Evolutionary conservation across 1,140 invertebrate species (phyloP).

Genomic region (Vanessa tameamea): DNA sequence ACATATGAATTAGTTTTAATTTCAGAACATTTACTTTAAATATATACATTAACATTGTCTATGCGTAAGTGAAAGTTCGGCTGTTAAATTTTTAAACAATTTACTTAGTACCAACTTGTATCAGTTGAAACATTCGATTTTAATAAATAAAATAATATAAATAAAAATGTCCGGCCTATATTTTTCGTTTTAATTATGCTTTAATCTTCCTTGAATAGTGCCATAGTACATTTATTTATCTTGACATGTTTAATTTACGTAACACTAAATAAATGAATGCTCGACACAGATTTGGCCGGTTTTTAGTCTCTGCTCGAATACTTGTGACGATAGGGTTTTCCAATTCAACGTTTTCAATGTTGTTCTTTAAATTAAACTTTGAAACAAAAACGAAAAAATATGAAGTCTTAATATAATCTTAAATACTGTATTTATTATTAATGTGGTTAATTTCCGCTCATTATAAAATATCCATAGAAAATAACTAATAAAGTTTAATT

Average conservation of each 20-base stretch:
- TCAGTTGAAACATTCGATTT: too few relatives aligned
- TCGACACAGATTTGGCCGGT: not conserved
- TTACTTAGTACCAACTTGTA: too few relatives aligned
- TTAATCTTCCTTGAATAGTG: not conserved
- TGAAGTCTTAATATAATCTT: too few relatives aligned
- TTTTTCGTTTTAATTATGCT: too few relatives aligned
- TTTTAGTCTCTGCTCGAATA: not conserved
- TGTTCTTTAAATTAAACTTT: too few relatives aligned
- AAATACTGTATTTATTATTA: too few relatives aligned
- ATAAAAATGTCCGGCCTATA: too few relatives aligned
- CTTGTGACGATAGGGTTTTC: not conserved
- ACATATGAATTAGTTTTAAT: conserved; percentile 23
- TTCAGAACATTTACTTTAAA: conserved; percentile 19
- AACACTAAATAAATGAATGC: not conserved
- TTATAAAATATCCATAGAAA: too few relatives aligned
- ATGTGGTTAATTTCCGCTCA: too few relatives aligned
- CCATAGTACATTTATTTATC: not conserved
- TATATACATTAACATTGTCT: not conserved
- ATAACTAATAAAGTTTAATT: too few relatives aligned
- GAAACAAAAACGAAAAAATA: too few relatives aligned
- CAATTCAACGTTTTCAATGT: not conserved
- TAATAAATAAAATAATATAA: too few relatives aligned
- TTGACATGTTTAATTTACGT: not conserved
- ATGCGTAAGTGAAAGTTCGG: not conserved
- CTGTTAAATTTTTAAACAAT: not conserved